Evolutionary conservation across 2,888 invertebrate genomes (phyloP), one percentile per base, ranked within the genome.

Genomic region (Catocala fraxini): DNA sequence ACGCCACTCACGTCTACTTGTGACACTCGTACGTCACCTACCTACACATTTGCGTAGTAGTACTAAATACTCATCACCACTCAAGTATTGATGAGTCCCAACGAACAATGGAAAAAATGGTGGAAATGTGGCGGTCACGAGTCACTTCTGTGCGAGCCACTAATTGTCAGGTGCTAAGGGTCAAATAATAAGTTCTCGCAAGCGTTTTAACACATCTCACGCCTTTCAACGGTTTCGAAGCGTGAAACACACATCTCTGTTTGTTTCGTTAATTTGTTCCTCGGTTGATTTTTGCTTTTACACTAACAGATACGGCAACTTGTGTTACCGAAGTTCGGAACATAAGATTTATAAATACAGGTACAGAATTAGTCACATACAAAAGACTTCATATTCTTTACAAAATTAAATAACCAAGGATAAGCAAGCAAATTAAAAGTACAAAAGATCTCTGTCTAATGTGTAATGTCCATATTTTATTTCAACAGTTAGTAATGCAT

Each of bases 141-240:
- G 67, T 68, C 63, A 67, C 78, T 86, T 25, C 25, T 25, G 25
- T 25, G 25, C 25, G 25, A 68, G 67, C 69, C 63, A 67, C 78
- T 86, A 84, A 85, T 82, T 81, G 76, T 56, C 43, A 81, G 79
- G 83, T 83, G 86, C 75, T 84, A 86, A 85, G 71, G 73, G 79
- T 68, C 67, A 73, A 79, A 86, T 83, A 84, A 81, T 79, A 70
- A 70, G 70, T 62, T 77, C 75, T 78, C 64, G 70, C 76, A 72
- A 62, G 65, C 77, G 72, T 82, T 84, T 86, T 84, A 85, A 79
- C 86, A 85, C 83, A 85, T 91, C 84, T 84, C 86, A 87, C 88
- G 83, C 79, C 79, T 81, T 80, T 73, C 75, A 81, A 81, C 86
- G 83, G 82, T 82, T 79, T 71, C 63, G 63, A 63, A 64, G 75